Evolutionary conservation across 2,888 invertebrate genomes (phyloP).

Genomic region (Drosophila hamatofila): DNA sequence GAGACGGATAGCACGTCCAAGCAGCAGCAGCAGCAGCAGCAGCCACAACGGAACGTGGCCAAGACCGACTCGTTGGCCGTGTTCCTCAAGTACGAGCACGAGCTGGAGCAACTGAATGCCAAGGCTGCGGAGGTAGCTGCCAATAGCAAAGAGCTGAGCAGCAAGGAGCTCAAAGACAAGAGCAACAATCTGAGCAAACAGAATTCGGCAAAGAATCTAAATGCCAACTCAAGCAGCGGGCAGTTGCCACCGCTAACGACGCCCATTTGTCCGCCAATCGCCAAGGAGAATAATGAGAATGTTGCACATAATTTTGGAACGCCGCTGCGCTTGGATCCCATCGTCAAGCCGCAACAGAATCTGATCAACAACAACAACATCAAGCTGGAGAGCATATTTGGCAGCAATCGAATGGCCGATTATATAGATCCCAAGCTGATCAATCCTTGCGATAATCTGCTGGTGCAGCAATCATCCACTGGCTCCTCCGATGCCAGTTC

Average conservation of each 20-base stretch:
- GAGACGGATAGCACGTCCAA: slow-evolving; percentile 11
- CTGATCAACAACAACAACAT: slow-evolving; percentile 29
- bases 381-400: slow-evolving; percentile 72
- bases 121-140: slow-evolving; percentile 52
- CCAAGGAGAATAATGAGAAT: slow-evolving; percentile 63
- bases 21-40: slow-evolving; percentile 23
- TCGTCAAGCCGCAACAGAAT: slow-evolving; percentile 41
- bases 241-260: slow-evolving; percentile 63
- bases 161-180: slow-evolving; percentile 84
- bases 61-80: slow-evolving; percentile 85
- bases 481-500: slow-evolving; percentile 74
- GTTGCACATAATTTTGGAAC: slow-evolving; percentile 39
- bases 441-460: slow-evolving; percentile 90
- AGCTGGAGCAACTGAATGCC: slow-evolving; percentile 78
- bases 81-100: slow-evolving; percentile 85
- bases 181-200: slow-evolving; percentile 84
- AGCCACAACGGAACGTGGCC: slow-evolving; percentile 61
- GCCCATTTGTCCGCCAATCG: slow-evolving; percentile 13
- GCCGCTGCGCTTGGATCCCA: slow-evolving; percentile 66
- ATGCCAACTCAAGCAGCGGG: slow-evolving; percentile 29
- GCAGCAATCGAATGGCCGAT: slow-evolving; percentile 69
- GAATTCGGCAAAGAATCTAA: slow-evolving; percentile 83
- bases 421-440: slow-evolving; percentile 88
- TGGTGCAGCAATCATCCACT: slow-evolving; percentile 83
- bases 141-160: slow-evolving; percentile 46